These are phyloP conservation scores for Trematomus loennbergii DNA, from an alignment of 2,113 vertebrate genomes.

Conservation along the genomic window DNA sequence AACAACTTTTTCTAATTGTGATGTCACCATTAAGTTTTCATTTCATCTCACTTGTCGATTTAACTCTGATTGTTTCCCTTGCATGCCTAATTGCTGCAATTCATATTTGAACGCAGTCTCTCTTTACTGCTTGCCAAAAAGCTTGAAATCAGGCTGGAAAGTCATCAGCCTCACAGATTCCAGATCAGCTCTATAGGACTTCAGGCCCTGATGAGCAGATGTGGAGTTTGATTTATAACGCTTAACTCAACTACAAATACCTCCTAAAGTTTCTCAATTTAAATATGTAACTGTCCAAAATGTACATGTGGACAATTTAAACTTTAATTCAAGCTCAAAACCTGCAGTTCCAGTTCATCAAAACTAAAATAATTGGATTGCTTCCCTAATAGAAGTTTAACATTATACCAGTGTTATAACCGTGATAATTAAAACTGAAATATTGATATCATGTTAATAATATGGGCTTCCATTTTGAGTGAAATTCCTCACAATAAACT, in stretches of 20 bases:
- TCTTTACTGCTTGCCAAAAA: slow-evolving; percentile 51
- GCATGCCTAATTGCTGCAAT: slow-evolving; percentile 58
- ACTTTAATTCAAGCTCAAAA: slow-evolving; percentile 28
- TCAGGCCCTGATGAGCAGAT: slow-evolving; percentile 44
- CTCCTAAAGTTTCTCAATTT: slow-evolving; percentile 23
- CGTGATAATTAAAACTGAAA: too few species aligned
- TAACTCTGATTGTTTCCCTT: slow-evolving; percentile 32
- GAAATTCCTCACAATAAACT: too few species aligned
- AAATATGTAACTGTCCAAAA: slow-evolving; percentile 46
- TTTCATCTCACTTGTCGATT: slow-evolving; percentile 12
- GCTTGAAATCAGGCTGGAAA: slow-evolving; percentile 43
- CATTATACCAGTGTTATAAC: too few species aligned
- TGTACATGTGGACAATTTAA: slow-evolving; percentile 32
- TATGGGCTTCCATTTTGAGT: too few species aligned
- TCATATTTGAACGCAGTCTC: slow-evolving; percentile 35
- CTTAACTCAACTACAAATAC: slow-evolving; percentile 11
- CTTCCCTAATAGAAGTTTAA: not conserved
- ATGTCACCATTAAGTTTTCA: slow-evolving; percentile 27
- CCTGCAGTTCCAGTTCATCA: slow-evolving; percentile 29
- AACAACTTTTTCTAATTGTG: slow-evolving; percentile 2
- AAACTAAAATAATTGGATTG: slow-evolving; percentile 36
- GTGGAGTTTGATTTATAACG: slow-evolving; percentile 36
- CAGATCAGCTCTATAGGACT: slow-evolving; percentile 46
- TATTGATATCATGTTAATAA: too few species aligned
- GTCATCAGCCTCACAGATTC: slow-evolving; percentile 56